Evolutionary conservation across 2,888 invertebrate species (phyloP).

Genomic region (Rugalucina vietnamica): DNA sequence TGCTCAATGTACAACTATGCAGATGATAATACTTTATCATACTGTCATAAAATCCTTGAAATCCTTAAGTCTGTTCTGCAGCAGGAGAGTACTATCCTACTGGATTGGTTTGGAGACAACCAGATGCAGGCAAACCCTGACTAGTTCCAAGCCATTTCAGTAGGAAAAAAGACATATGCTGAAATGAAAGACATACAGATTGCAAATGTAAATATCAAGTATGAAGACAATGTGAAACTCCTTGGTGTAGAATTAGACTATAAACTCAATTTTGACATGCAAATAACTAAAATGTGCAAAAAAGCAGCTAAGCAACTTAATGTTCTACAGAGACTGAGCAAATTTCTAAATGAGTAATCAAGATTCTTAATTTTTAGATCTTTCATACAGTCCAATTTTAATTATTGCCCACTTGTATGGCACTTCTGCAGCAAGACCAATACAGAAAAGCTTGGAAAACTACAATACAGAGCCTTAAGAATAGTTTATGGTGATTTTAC

Average conservation of each 20-base stretch:
- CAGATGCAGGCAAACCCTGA: neutral
- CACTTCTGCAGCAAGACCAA: neutral
- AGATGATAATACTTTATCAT: conserved; percentile 10
- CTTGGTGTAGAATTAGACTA: neutral
- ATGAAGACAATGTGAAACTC: neutral
- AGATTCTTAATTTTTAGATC: neutral
- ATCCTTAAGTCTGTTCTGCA: neutral
- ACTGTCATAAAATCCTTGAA: neutral
- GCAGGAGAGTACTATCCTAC: neutral
- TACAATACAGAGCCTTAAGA: neutral
- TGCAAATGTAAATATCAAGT: neutral
- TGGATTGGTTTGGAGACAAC: neutral
- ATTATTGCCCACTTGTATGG: neutral
- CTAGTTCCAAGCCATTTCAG: neutral
- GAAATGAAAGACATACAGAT: neutral
- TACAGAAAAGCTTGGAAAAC: neutral
- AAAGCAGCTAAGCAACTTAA: neutral
- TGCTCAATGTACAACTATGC: neutral
- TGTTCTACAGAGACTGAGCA: neutral
- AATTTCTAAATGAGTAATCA: neutral
- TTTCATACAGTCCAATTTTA: neutral
- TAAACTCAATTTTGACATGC: neutral
- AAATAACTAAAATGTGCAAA: neutral
- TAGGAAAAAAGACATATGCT: neutral
- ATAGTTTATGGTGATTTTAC: neutral